Conservation (phyloP, 2,797 vertebrate species). For the Tangara arthus region DNA sequence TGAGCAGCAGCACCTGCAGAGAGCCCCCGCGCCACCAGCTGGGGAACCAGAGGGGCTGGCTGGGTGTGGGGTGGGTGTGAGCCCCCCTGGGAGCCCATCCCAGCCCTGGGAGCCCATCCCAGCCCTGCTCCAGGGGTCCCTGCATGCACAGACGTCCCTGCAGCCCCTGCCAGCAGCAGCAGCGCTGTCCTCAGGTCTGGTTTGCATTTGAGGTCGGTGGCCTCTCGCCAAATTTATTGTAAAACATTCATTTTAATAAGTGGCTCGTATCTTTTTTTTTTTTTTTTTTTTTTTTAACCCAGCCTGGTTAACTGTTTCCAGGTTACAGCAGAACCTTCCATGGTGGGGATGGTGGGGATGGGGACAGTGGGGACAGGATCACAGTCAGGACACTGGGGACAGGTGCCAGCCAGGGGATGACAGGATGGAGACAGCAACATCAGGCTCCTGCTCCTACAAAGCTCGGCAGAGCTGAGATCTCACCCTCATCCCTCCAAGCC, state of each 20-base stretch:
- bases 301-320: conserved; percentile 51
- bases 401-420: background rate
- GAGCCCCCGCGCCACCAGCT: background rate
- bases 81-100: background rate
- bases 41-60: accelerated
- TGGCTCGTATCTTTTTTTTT: conserved; percentile 34
- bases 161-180: conserved; percentile 17
- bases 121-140: background rate
- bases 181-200: conserved; percentile 27
- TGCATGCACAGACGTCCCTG: background rate
- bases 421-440: background rate
- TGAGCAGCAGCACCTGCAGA: background rate
- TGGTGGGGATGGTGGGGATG: accelerated
- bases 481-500: background rate
- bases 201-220: conserved; percentile 70
- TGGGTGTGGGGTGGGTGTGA: accelerated
- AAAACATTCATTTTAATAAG: conserved; percentile 70
- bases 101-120: background rate
- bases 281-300: background rate
- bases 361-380: background rate
- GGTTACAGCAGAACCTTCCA: background rate
- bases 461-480: background rate
- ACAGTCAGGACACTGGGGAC: background rate
- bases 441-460: background rate
- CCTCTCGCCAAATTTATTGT: conserved; percentile 63